Conservation (phyloP, 2,113 vertebrate genomes). For the Eublepharis macularius region DNA sequence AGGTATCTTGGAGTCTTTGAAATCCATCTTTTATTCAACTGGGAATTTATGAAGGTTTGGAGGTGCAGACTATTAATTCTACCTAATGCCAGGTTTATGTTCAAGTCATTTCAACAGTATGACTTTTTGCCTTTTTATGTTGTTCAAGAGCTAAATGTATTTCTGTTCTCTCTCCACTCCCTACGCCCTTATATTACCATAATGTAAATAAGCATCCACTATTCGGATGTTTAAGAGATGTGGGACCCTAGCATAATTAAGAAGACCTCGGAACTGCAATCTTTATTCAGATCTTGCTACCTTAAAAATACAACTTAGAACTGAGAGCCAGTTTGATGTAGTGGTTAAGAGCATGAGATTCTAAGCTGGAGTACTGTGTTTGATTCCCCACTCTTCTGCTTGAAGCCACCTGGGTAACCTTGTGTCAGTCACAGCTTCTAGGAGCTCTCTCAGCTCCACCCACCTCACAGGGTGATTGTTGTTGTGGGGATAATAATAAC, state of each 20-base stretch:
- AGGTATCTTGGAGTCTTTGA: conserved; percentile 77
- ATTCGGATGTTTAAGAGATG: background rate
- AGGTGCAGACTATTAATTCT: conserved; percentile 72
- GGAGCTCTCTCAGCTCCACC: no score
- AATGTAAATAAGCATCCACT: conserved; percentile 11
- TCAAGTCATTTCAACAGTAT: conserved; percentile 37
- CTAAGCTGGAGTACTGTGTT: no score
- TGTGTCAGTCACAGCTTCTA: no score
- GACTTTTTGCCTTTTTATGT: conserved; percentile 54
- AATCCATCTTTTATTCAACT: conserved; percentile 74
- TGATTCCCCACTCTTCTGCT: no score
- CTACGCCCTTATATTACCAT: background rate
- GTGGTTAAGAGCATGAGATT: no score
- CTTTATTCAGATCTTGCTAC: background rate
- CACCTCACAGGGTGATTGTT: no score
- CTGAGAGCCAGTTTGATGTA: no score
- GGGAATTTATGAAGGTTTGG: conserved; percentile 75
- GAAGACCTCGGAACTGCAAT: background rate
- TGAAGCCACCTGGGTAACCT: no score
- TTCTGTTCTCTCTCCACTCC: background rate
- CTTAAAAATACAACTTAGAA: no score
- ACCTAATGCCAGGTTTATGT: conserved; percentile 74
- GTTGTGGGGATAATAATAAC: no score
- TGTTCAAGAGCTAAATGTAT: conserved; percentile 25
- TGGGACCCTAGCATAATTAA: background rate